Evolutionary conservation across 2,888 invertebrate species (phyloP).

Genomic region (Hypena proboscidalis): DNA sequence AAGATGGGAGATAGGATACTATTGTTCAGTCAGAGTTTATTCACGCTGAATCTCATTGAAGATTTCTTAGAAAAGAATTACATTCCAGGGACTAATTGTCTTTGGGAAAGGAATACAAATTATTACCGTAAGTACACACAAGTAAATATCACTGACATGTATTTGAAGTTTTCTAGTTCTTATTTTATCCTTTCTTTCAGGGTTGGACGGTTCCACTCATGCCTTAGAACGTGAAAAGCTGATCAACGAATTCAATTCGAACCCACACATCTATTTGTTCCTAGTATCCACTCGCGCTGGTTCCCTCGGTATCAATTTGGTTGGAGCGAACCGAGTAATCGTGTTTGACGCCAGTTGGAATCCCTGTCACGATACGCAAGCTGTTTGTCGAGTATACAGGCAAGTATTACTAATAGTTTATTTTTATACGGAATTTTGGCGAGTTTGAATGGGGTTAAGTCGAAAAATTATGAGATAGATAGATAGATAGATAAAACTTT

Average conservation of each 20-base stretch:
- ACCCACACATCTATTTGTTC: constrained; percentile 94
- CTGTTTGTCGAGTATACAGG: constrained; percentile 97
- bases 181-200: constrained; percentile 68
- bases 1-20: constrained; percentile 95
- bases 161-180: not conserved
- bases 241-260: constrained; percentile 97
- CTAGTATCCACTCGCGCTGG: constrained; percentile 98
- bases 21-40: constrained; percentile 97
- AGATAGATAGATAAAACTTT: no score
- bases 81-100: constrained; percentile 88
- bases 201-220: constrained; percentile 97
- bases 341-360: constrained; percentile 99
- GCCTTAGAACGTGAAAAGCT: constrained; percentile 97
- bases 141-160: not conserved
- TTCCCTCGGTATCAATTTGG: constrained; percentile 98
- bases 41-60: constrained; percentile 97
- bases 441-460: no score
- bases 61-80: constrained; percentile 92
- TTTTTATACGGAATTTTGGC: not conserved
- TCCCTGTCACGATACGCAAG: constrained; percentile 99
- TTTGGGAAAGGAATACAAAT: constrained; percentile 94
- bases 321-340: constrained; percentile 98
- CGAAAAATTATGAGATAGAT: no score
- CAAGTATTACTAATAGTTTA: constrained; percentile 27
- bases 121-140: constrained; percentile 92